phyloP scores from a whole-genome alignment of 92 coral and sea anemone species.

The Muricea muricata region DNA sequence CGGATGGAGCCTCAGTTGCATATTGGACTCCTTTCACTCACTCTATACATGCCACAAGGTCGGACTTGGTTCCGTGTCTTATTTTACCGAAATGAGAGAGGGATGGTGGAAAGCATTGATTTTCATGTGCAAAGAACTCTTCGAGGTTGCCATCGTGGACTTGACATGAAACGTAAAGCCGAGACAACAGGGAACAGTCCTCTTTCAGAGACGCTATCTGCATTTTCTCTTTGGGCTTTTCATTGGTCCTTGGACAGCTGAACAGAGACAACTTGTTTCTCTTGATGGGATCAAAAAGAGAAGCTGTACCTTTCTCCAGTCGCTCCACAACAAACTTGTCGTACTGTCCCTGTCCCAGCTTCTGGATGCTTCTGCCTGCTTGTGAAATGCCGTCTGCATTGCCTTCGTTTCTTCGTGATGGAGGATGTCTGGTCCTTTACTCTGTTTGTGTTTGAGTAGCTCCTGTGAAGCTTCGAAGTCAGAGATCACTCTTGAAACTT shows the following conservation, averaged over 20 bases:
- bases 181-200: constrained; percentile 46
- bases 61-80: constrained; percentile 55
- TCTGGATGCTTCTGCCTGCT: background rate
- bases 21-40: too few relatives aligned
- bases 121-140: constrained; percentile 64
- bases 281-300: constrained; percentile 29
- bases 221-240: background rate
- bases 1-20: too few relatives aligned
- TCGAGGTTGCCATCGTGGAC: constrained; percentile 60
- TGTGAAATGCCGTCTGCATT: too few relatives aligned
- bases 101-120: constrained; percentile 49
- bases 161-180: constrained; percentile 56
- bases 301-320: constrained; percentile 13
- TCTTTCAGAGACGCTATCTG: background rate
- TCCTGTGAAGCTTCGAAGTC: background rate
- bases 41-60: constrained; percentile 23
- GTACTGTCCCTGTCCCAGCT: background rate
- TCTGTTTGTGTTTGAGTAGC: too few relatives aligned
- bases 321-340: background rate
- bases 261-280: constrained; percentile 44
- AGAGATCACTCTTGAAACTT: background rate
- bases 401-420: constrained; percentile 3
- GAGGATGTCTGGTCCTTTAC: too few relatives aligned
- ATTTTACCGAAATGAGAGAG: constrained; percentile 28
- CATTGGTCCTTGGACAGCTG: constrained; percentile 49